Evolutionary conservation across 30 jellyfish, hydroid and myxozoan species (phyloP), one percentile per base, ranked within the genome.

Genomic region (Morbakka virulenta): DNA sequence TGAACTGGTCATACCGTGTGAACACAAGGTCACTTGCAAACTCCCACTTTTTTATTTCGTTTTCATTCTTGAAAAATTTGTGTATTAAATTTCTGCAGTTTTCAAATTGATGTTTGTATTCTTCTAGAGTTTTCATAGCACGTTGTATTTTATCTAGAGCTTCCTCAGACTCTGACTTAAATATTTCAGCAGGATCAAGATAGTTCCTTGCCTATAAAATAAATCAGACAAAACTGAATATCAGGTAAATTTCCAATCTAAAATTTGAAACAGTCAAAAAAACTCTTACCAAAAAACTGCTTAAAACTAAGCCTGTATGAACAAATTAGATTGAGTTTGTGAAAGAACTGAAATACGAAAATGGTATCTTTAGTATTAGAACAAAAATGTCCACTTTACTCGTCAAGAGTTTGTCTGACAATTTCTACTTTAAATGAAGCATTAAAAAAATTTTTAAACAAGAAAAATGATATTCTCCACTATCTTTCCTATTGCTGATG

Each of bases 181-280:
- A 90, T 13, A 90, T 84, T 67, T 90, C 98, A 25, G 77, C 70
- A 22, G 98, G 98, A 35, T 90, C 98, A 67, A 90, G 65, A 34
- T 75, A 90, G 23, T 76, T 80, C 67, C 96, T 79, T 31, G 90
- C 96, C 98, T 90, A 35, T 29, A 78, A 74, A 22, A 49, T 6
- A 49, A 4, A 67, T 12, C 14, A 74, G 21, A 21, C 82, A 34
- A 17, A 17, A 62, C 20, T 17, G 50, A 12, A 12, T 17, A 17
- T 17, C 63, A 63, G 12, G 30, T 36, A 63, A 63, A n/a, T 6
- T 24, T 20, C 2, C 4, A 20, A 1, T n/a, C 30, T 17, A 63
- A 1, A 2, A 1, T 63, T 2, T n/a, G 30, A 36, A 63, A 2
- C 75, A 63, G 2, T 2, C 1, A 12, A 61, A 17, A 0, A 61